A percentile compares a stretch with the other conserved stretches of the same genome.
phyloP scores from a whole-genome alignment of 2,113 vertebrate species.

The Hucho hucho region DNA sequence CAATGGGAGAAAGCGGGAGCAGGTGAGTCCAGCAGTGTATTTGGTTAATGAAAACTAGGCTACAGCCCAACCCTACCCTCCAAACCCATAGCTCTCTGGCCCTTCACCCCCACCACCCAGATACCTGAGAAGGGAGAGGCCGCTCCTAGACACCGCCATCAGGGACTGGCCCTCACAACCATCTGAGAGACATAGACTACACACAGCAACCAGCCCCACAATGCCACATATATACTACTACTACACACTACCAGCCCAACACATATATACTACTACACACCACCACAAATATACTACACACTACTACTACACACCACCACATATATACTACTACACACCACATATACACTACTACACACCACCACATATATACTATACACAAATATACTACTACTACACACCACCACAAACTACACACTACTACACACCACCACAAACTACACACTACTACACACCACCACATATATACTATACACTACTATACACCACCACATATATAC shows the following conservation, averaged over 20 bases:
- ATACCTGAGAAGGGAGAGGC: slow-evolving; percentile 94
- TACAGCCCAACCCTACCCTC: too few relatives aligned
- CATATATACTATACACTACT: background rate
- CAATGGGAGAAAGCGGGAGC: too few relatives aligned
- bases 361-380: too few relatives aligned
- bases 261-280: background rate
- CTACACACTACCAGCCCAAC: slow-evolving; percentile 4
- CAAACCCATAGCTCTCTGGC: background rate
- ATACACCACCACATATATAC: background rate
- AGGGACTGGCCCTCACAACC: slow-evolving; percentile 89
- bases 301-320: too few relatives aligned
- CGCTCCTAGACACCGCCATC: slow-evolving; percentile 88
- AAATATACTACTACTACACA: too few relatives aligned
- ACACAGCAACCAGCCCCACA: slow-evolving; percentile 53
- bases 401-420: background rate
- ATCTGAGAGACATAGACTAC: slow-evolving; percentile 85
- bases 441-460: slow-evolving; percentile 2
- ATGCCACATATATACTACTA: slow-evolving; percentile 24
- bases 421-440: slow-evolving; percentile 6
- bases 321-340: too few relatives aligned
- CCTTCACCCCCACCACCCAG: slow-evolving; percentile 30
- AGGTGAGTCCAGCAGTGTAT: slow-evolving; percentile 15
- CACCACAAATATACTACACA: background rate
- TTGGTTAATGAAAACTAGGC: too few relatives aligned
- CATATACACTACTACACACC: too few relatives aligned